Evolutionary conservation across 2,797 vertebrate species (phyloP), one percentile per base, ranked within the genome.

Genomic region (Anguilla anguilla): DNA sequence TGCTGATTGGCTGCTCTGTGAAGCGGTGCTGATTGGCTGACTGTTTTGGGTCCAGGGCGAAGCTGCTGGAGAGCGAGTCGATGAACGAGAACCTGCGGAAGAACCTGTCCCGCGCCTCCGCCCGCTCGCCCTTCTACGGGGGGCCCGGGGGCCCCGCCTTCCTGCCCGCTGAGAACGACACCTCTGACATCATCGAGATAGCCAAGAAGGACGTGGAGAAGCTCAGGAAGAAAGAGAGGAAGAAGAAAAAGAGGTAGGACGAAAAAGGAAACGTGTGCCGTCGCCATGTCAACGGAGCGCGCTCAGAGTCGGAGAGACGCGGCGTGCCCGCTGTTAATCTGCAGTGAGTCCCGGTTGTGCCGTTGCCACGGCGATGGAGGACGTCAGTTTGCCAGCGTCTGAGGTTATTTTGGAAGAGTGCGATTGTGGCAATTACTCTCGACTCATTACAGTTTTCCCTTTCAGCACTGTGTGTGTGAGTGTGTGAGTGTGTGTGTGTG

Each of bases 141-240:
- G 96, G 97, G 0, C 90, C 97, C 0, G 94, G 93, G 72, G 74
- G 97, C 79, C 28, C 96, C 0, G 90, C 96, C n/a, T 89, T 97
- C 88, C 89, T 97, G 7, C 94, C 96, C 25, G 97, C 98, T 0
- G 98, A 99, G 92, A 98, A 97, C 88, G 98, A 98, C 90, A 97
- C 98, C 15, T 96, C 94, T 28, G 98, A 99, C 85, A 97, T 99
- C 89, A 97, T 99, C 86, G 97, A 98, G 94, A 95, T 99, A 92
- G 98, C 98, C 89, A 99, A 99, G 95, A 99, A 97, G 90, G 97
- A 99, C 90, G 94, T 99, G 93, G 96, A 99, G 94, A 99, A 98
- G 90, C 97, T 99, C 89, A 98, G 98, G 92, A 98, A 95, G 93
- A 99, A 97, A 90, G 98, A 99, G 93, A 98, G 93, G 92, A 98